Evolutionary conservation across 2,113 vertebrate genomes (phyloP).

Genomic region (Ptyas mucosa): DNA sequence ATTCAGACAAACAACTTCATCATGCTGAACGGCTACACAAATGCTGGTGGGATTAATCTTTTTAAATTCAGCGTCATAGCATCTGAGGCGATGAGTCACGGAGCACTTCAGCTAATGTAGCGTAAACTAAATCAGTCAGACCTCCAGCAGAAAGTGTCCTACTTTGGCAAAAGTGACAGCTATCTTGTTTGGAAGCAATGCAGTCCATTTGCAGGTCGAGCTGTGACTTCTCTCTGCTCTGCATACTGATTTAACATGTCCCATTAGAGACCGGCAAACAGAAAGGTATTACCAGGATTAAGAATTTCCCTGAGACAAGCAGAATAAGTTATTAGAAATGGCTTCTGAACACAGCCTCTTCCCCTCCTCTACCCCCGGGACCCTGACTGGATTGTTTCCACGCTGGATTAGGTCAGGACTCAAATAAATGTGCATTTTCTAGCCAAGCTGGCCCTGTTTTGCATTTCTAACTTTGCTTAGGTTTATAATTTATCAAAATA

Average conservation of each 20-base stretch:
- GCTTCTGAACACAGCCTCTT: not conserved
- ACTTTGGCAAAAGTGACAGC: not conserved
- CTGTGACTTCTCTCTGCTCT: not conserved
- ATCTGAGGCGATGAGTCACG: not conserved
- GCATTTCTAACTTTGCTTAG: not conserved
- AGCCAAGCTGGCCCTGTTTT: not conserved
- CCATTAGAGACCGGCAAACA: not conserved
- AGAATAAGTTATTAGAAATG: constrained; percentile 9
- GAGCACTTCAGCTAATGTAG: not conserved
- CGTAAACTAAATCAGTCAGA: not conserved
- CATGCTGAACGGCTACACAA: not conserved
- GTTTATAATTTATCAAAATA: not conserved
- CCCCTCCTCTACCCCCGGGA: too few relatives aligned
- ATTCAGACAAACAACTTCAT: not conserved
- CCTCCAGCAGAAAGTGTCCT: not conserved
- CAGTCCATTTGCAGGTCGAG: not conserved
- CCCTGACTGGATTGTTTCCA: not conserved
- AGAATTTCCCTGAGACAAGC: not conserved
- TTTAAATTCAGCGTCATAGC: not conserved
- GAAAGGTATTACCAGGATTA: not conserved
- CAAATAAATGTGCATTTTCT: not conserved
- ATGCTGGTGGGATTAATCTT: not conserved
- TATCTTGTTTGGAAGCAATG: not conserved
- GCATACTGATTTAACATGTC: not conserved
- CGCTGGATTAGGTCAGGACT: not conserved